Evolutionary conservation across 1,140 invertebrate species (phyloP).

Genomic region (Vollenhovia emeryi): DNA sequence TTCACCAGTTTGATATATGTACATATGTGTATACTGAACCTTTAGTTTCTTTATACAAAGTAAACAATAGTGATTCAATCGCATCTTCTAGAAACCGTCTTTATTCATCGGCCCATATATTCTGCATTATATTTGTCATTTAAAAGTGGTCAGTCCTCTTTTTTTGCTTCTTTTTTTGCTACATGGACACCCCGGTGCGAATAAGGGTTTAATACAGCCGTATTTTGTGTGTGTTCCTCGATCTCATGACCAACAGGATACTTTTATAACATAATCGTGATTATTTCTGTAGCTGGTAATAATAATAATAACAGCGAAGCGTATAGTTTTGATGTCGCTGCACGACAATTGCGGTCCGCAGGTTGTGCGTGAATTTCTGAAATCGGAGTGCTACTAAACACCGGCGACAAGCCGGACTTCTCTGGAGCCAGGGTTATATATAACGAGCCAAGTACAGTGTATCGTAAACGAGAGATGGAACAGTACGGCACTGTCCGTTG

Average conservation of each 20-base stretch:
- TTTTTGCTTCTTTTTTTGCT: too few relatives aligned
- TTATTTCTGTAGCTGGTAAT: neutral
- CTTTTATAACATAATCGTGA: neutral
- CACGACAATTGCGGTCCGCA: neutral
- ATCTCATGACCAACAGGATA: neutral
- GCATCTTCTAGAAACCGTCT: too few relatives aligned
- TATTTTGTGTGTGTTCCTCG: too few relatives aligned
- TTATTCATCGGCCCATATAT: too few relatives aligned
- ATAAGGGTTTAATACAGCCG: too few relatives aligned
- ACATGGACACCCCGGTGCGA: too few relatives aligned
- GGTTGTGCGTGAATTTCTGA: neutral
- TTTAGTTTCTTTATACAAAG: too few relatives aligned
- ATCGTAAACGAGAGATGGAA: conserved; percentile 35
- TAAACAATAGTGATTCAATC: too few relatives aligned
- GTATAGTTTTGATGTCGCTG: neutral
- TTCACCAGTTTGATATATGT: too few relatives aligned
- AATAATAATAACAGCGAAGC: neutral
- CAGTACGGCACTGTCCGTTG: neutral
- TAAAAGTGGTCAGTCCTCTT: too few relatives aligned
- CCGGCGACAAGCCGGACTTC: conserved; percentile 22
- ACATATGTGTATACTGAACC: too few relatives aligned
- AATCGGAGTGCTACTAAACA: neutral
- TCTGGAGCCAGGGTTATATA: neutral
- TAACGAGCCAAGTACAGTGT: neutral
- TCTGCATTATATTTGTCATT: too few relatives aligned